phyloP scores from a whole-genome alignment of 37 sponge, comb jelly and placozoan genomes.

The Dysidea cf. avara region DNA sequence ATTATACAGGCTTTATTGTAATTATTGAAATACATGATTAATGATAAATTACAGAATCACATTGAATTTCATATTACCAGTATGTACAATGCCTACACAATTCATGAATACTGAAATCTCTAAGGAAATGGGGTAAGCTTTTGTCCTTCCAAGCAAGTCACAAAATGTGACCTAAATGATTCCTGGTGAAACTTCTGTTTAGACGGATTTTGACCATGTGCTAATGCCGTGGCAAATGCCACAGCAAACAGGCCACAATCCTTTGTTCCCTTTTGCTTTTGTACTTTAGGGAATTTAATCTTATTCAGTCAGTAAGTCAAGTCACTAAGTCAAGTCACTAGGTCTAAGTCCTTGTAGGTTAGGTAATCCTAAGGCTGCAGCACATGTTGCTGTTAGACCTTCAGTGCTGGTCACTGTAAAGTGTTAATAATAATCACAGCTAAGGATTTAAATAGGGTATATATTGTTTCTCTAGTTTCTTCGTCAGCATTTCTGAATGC shows the following conservation, averaged over 20 bases:
- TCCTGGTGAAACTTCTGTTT: conserved; percentile 11
- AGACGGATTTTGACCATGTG: neutral
- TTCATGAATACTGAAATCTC: no score
- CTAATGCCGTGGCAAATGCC: no score
- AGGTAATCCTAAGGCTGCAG: no score
- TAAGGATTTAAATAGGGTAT: neutral
- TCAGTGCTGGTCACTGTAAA: no score
- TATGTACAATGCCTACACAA: neutral
- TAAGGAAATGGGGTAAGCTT: no score
- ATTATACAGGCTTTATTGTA: neutral
- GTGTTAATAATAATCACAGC: no score
- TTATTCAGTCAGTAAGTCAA: no score
- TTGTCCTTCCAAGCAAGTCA: conserved; percentile 4
- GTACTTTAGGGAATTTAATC: neutral
- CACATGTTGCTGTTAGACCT: no score
- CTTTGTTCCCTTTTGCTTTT: conserved; percentile 8
- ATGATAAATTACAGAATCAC: neutral
- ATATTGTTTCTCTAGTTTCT: conserved; percentile 1
- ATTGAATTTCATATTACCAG: neutral
- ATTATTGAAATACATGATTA: neutral
- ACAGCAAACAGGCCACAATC: conserved; percentile 29
- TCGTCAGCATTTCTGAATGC: neutral
- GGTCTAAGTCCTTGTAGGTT: no score
- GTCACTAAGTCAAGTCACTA: no score
- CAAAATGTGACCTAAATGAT: neutral